Conservation (phyloP, 2,797 vertebrate genomes). For the Babyrousa celebensis region DNA sequence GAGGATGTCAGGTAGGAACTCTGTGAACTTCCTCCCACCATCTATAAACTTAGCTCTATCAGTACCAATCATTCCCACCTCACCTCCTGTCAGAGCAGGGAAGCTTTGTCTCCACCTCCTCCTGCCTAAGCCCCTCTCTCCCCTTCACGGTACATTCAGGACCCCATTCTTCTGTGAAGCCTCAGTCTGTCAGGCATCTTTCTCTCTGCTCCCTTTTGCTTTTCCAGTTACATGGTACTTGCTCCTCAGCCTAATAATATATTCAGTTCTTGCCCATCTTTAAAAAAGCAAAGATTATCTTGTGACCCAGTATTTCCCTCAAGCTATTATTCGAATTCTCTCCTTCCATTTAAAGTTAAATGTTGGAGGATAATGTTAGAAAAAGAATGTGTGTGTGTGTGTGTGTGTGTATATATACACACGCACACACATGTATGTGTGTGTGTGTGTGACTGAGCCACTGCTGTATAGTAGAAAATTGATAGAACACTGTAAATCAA, state of each 20-base stretch:
- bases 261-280: slow-evolving; percentile 1
- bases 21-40: slow-evolving; percentile 84
- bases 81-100: slow-evolving; percentile 54
- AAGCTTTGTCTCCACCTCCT: slow-evolving; percentile 7
- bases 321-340: neutral
- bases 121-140: neutral
- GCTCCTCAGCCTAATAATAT: neutral
- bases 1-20: slow-evolving; percentile 79
- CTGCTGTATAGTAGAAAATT: too few relatives aligned
- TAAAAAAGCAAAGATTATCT: neutral
- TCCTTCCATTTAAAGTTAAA: slow-evolving; percentile 53
- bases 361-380: neutral
- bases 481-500: too few relatives aligned
- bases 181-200: neutral
- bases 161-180: neutral
- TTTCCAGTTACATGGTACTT: neutral
- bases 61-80: slow-evolving; percentile 51
- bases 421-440: too few relatives aligned
- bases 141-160: neutral
- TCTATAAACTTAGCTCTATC: slow-evolving; percentile 76
- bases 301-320: neutral
- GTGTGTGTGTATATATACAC: too few relatives aligned
- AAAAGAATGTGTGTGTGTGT: too few relatives aligned
- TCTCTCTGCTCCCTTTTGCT: neutral
- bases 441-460: too few relatives aligned